phyloP scores from a whole-genome alignment of 2,888 invertebrate genomes.

The Stictocephala bisonia region DNA sequence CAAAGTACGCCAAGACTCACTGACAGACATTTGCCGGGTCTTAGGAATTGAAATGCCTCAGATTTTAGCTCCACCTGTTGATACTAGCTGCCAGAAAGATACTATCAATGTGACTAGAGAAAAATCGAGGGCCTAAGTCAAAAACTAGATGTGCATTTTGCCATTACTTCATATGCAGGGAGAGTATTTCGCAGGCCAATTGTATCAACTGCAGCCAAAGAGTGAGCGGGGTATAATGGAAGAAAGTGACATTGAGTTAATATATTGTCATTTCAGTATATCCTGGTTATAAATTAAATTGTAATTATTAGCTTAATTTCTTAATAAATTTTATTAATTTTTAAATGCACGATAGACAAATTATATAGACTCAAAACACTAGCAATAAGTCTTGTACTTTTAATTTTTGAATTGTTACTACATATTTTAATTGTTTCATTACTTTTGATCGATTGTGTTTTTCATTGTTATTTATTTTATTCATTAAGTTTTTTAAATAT shows the following conservation, averaged over 20 bases:
- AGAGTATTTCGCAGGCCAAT: neutral
- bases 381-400: too few species aligned
- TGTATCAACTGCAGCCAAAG: neutral
- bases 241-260: neutral
- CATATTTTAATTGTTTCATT: too few species aligned
- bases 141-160: neutral
- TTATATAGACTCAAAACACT: too few species aligned
- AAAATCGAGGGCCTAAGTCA: neutral
- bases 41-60: neutral
- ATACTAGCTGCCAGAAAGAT: neutral
- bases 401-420: too few species aligned
- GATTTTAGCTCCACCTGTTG: neutral
- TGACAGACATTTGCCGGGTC: neutral
- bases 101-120: neutral
- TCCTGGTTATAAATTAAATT: too few species aligned
- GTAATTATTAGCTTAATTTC: too few species aligned
- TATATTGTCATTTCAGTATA: too few species aligned
- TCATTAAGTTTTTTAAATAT: too few species aligned
- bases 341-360: too few species aligned
- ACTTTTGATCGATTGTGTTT: too few species aligned
- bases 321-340: too few species aligned
- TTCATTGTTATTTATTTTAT: too few species aligned
- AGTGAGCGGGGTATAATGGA: slow-evolving; percentile 5
- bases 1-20: neutral
- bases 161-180: neutral